A percentile compares a stretch with the other conserved stretches of the same genome.
Evolutionary conservation across 1,140 invertebrate genomes (phyloP).

Genomic region (Arion vulgaris): DNA sequence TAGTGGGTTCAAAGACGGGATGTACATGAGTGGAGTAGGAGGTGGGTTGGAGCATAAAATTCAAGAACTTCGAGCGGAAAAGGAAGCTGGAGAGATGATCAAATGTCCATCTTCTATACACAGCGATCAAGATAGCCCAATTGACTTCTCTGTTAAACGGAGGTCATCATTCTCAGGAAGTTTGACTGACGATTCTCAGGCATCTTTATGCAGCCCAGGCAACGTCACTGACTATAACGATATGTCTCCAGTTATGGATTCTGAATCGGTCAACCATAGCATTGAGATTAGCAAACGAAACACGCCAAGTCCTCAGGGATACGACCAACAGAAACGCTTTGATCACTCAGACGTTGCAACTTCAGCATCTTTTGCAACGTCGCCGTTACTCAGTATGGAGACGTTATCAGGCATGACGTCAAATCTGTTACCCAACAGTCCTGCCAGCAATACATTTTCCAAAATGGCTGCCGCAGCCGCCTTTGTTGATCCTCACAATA

Average conservation of each 20-base stretch:
- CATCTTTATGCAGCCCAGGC: slow-evolving; percentile 40
- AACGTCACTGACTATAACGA: slow-evolving; percentile 15
- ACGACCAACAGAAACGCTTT: background rate
- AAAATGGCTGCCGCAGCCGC: background rate
- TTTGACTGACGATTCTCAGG: slow-evolving; percentile 42
- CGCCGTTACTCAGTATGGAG: background rate
- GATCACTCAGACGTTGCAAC: background rate
- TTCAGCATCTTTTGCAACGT: background rate
- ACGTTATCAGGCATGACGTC: background rate
- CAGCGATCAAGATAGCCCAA: slow-evolving; percentile 47
- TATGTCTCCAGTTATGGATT: background rate
- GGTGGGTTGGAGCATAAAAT: slow-evolving; percentile 26
- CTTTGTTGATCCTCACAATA: slow-evolving; percentile 18
- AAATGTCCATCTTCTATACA: background rate
- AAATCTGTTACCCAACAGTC: background rate
- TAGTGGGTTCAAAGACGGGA: background rate
- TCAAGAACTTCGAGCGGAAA: slow-evolving; percentile 19
- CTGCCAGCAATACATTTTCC: background rate
- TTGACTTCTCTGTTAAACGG: slow-evolving; percentile 54
- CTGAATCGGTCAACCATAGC: background rate
- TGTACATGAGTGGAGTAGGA: no score
- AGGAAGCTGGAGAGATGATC: background rate
- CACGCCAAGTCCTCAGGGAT: slow-evolving; percentile 4
- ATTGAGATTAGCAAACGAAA: background rate
- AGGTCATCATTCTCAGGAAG: slow-evolving; percentile 41